Evolutionary conservation across 2,113 vertebrate genomes (phyloP).

Genomic region (Megaleporinus macrocephalus): DNA sequence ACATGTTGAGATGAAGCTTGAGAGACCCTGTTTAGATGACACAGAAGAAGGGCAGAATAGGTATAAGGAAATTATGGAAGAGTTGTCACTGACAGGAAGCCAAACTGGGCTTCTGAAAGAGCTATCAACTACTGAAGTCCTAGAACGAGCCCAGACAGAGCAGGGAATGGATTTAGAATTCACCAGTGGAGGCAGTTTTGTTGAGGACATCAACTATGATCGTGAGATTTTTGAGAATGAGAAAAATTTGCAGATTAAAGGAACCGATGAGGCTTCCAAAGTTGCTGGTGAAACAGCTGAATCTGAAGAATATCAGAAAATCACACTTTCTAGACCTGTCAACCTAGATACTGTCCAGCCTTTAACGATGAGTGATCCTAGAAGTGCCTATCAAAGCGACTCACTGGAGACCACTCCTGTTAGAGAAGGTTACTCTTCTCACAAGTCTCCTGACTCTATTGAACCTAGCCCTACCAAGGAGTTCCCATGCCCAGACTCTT

Average conservation of each 20-base stretch:
- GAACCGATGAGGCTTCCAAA: neutral
- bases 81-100: neutral
- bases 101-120: neutral
- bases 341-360: conserved; percentile 79
- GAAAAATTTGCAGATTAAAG: neutral
- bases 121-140: neutral
- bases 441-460: conserved; percentile 94
- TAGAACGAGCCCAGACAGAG: neutral
- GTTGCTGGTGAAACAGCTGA: neutral
- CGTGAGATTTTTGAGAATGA: neutral
- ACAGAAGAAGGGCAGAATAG: neutral
- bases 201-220: neutral
- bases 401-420: conserved; percentile 91
- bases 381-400: conserved; percentile 83
- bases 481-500: conserved; percentile 90
- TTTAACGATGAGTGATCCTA: conserved; percentile 78
- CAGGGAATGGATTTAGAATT: neutral
- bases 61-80: neutral
- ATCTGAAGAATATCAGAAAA: conserved; percentile 35
- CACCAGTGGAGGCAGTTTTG: neutral
- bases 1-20: neutral
- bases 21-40: neutral
- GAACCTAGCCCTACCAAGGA: conserved; percentile 93
- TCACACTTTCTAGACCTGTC: conserved; percentile 74
- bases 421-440: conserved; percentile 88